Evolutionary conservation across 30 jellyfish, hydroid and myxozoan species (phyloP).

Genomic region (Aurelia aurita complex sp. Pacific): DNA sequence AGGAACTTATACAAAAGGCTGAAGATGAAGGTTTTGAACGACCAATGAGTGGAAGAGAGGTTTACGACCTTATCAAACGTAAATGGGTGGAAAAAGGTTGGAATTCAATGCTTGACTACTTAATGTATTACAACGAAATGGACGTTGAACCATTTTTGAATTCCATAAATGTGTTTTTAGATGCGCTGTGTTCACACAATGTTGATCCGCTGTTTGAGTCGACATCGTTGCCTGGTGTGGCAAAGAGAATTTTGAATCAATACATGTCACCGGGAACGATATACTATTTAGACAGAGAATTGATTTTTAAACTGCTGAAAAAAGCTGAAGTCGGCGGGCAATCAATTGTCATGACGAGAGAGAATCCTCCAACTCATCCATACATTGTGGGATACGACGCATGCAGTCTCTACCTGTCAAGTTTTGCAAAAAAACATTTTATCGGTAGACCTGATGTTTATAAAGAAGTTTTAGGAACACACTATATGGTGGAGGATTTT

Average conservation of each 20-base stretch:
- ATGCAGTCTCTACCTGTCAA: neutral
- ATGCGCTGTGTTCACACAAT: neutral
- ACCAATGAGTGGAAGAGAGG: too few species aligned
- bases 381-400: slow-evolving; percentile 22
- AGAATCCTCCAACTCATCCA: slow-evolving; percentile 15
- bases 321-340: slow-evolving; percentile 29
- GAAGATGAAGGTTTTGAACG: too few species aligned
- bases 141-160: neutral
- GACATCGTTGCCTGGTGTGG: neutral
- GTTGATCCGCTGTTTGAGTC: neutral
- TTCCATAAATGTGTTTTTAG: neutral
- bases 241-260: neutral
- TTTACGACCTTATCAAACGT: too few species aligned
- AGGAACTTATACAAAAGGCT: neutral
- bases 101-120: neutral
- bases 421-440: slow-evolving; percentile 16
- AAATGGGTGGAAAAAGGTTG: neutral
- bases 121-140: neutral
- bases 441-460: neutral
- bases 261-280: neutral
- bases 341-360: slow-evolving; percentile 6
- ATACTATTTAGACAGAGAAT: neutral
- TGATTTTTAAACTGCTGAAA: neutral
- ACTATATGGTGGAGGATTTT: too few species aligned
- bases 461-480: too few species aligned